Percentiles rank a stretch among this genome's conserved stretches.
phyloP scores from a whole-genome alignment of 2,797 vertebrate species.

The Sebastes nivosus region DNA sequence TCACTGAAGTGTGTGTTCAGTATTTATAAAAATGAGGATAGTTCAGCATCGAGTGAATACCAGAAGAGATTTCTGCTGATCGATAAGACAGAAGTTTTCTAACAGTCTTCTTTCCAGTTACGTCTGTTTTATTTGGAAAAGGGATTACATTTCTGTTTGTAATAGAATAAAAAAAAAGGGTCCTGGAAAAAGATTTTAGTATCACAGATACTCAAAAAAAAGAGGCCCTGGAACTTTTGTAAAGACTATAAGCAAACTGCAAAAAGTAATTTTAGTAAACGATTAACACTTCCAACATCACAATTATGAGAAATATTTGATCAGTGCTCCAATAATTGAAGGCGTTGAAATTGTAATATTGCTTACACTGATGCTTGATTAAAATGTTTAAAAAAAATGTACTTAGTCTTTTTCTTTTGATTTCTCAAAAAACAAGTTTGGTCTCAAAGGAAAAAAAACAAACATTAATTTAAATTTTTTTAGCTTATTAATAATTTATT shows the following conservation, averaged over 20 bases:
- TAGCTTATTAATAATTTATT: neutral
- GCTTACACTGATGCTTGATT: conserved; percentile 32
- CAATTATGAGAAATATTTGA: conserved; percentile 13
- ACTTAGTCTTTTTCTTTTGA: neutral
- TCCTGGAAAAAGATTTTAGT: neutral
- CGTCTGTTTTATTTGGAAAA: conserved; percentile 52
- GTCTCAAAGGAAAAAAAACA: neutral
- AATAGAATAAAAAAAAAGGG: neutral
- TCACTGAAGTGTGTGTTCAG: neutral
- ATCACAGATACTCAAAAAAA: neutral
- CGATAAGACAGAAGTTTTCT: conserved; percentile 4
- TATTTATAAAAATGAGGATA: conserved; percentile 2
- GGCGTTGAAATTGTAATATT: conserved; percentile 5
- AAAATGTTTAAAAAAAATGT: neutral
- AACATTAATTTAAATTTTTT: neutral
- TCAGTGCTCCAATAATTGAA: conserved; percentile 15
- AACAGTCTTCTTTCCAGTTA: conserved; percentile 5
- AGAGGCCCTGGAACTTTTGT: neutral
- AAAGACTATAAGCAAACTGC: conserved; percentile 1
- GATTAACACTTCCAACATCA: neutral
- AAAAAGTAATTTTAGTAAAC: neutral
- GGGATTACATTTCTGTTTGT: conserved; percentile 12
- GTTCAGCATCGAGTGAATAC: neutral
- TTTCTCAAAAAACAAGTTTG: neutral
- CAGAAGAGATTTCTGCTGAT: conserved; percentile 11